Base-by-base conservation (phyloP, 2,888 invertebrate species). In the Cheilosia vernalis region DNA sequence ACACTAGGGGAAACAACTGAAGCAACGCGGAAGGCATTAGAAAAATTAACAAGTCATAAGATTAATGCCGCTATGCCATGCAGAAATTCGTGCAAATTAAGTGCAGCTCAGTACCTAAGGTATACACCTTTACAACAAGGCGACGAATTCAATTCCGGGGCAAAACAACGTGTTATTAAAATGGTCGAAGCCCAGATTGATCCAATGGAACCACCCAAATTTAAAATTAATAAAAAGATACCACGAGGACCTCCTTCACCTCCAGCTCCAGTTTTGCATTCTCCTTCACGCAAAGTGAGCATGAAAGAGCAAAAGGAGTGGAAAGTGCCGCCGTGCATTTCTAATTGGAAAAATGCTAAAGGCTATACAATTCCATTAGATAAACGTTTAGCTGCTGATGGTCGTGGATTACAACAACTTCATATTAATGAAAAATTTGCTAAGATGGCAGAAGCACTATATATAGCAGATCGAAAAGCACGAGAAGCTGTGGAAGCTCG, bases 341-440 rank as follows among this genome's bases (percentile, higher is more conserved):
- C 98, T 0, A 99, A 99, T 91, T 99, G 99, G 99, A 99, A 99
- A 93, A 99, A 99, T 92, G 97, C 99, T 4, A 99, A 98, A 92
- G 95, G 96, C 89, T 98, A 98, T 93, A 99, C 99, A 0, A 99
- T 99, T 88, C 99, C 99, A 0, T 92, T 99, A 88, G 99, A 99
- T 92, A 99, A 99, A 92, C 95, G 99, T 83, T 93, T 99, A 83
- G 99, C 99, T 0, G 99, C 99, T 0, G 99, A 99, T 92, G 99
- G 99, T 0, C 94, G 99, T 61, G 99, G 99, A 0, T 93, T 99
- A 2, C 99, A 99, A 90, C 97, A 98, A 90, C 96, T 98, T 2
- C 99, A 99, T 91, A 98, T 99, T 76, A 99, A 99, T 91, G 99
- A 99, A 91, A 99, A 99, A 92, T 99, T 99, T 92, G 98, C 99